Conservation (phyloP, 2,113 vertebrate genomes). For the Litocranius walleri region DNA sequence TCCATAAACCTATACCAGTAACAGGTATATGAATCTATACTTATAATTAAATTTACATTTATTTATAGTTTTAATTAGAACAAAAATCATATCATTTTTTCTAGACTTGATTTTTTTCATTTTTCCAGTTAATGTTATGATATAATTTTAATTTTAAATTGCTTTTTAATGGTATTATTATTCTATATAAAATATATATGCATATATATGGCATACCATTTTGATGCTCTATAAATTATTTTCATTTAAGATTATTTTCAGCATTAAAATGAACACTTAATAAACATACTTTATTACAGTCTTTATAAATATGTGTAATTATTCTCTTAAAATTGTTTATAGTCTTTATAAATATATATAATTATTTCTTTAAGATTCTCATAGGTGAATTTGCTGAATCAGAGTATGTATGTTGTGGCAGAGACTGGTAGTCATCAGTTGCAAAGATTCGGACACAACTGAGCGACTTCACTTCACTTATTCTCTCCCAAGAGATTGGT, state of each 20-base stretch:
- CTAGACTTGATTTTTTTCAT: neutral
- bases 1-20: neutral
- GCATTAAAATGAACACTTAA: neutral
- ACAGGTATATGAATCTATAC: neutral
- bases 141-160: neutral
- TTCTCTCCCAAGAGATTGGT: neutral
- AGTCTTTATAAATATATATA: neutral
- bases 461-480: neutral
- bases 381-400: neutral
- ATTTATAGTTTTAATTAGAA: constrained; percentile 1
- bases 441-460: no score
- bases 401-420: neutral
- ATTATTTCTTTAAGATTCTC: neutral
- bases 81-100: neutral
- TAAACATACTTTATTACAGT: neutral
- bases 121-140: neutral
- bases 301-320: neutral
- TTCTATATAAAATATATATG: neutral
- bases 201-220: neutral
- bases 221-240: neutral
- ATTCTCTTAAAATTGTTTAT: neutral
- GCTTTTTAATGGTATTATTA: no score
- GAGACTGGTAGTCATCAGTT: neutral
- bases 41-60: neutral
- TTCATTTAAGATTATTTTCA: neutral